Conservation (phyloP, 2,888 invertebrate species). For the Lepidocyrtoides sp. region DNA sequence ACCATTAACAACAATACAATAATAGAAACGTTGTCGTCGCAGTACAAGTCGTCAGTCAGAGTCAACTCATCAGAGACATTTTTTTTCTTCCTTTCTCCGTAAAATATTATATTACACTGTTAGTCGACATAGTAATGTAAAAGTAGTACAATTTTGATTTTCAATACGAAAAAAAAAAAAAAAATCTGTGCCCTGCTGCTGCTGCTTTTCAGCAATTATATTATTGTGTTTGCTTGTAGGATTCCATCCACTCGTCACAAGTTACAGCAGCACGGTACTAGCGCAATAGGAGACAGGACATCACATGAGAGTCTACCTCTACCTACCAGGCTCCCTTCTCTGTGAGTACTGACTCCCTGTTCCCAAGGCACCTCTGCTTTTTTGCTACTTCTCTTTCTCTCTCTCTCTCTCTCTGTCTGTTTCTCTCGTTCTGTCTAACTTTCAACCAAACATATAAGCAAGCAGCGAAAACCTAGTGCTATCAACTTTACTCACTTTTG, state of each 20-base stretch:
- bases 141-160: background rate
- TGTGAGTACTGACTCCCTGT: slow-evolving; percentile 7
- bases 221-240: too few relatives aligned
- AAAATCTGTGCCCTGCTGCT: too few relatives aligned
- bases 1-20: too few relatives aligned
- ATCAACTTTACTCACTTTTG: background rate
- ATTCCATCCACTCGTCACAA: too few relatives aligned
- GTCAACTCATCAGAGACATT: background rate
- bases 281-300: background rate
- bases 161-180: background rate
- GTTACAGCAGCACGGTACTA: too few relatives aligned
- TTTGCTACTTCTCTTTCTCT: background rate
- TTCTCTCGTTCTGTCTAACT: too few relatives aligned
- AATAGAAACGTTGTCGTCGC: too few relatives aligned
- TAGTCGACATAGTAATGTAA: too few relatives aligned
- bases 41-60: too few relatives aligned
- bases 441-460: background rate
- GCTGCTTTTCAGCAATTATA: too few relatives aligned
- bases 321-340: background rate
- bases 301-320: background rate
- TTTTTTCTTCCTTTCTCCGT: background rate
- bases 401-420: too few relatives aligned
- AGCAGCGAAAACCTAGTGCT: too few relatives aligned
- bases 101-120: background rate
- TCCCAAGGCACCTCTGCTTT: slow-evolving; percentile 24